Conservation (phyloP, 2,797 vertebrate genomes). For the Spinus pinus region DNA sequence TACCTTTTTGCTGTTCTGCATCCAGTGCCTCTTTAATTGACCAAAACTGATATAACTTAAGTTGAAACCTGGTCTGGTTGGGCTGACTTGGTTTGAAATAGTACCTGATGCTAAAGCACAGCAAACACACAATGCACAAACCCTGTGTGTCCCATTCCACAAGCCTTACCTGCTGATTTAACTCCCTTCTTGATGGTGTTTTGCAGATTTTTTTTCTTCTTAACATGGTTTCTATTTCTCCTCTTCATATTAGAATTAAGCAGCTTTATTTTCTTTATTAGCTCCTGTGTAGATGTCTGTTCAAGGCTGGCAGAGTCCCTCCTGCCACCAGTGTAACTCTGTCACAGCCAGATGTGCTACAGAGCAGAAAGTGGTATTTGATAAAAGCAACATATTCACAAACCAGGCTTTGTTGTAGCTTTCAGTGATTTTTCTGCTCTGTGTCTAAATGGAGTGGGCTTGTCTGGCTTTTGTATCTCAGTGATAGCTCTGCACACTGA, state of each 20-base stretch:
- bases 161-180: not conserved
- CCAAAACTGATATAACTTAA: not conserved
- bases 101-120: not conserved
- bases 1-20: not conserved
- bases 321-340: not conserved
- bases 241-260: not conserved
- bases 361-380: not conserved
- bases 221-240: not conserved
- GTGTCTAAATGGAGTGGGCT: not conserved
- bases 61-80: not conserved
- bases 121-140: accelerated
- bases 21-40: not conserved
- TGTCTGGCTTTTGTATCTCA: not conserved
- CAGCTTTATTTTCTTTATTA: not conserved
- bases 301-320: not conserved
- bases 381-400: not conserved
- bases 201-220: not conserved
- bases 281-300: not conserved
- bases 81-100: not conserved
- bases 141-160: accelerated
- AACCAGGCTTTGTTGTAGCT: not conserved
- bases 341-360: not conserved
- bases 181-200: not conserved
- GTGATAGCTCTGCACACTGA: not conserved
- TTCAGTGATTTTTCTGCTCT: not conserved